These are phyloP conservation scores for Macropis europaea DNA, from an alignment of 2,888 invertebrate genomes.

Conservation along the genomic window DNA sequence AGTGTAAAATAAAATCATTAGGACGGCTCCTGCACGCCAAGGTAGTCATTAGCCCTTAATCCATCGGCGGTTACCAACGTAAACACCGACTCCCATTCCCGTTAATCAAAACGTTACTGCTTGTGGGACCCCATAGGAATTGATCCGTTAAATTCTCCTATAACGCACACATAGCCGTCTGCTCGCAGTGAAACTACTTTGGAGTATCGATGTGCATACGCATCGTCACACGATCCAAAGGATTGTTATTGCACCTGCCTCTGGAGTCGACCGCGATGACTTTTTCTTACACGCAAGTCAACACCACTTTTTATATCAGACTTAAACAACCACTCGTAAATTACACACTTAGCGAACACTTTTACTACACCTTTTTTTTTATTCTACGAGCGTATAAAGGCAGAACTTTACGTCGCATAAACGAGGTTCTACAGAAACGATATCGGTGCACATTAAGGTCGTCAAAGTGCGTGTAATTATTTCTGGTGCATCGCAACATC, in stretches of 20 bases:
- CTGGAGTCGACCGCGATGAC: too few relatives aligned
- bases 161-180: conserved; percentile 28
- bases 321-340: too few relatives aligned
- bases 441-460: too few relatives aligned
- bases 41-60: conserved; percentile 59
- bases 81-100: conserved; percentile 49
- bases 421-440: too few relatives aligned
- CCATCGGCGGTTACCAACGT: conserved; percentile 55
- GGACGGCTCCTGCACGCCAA: conserved; percentile 27
- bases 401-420: too few relatives aligned
- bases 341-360: too few relatives aligned
- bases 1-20: conserved; percentile 51
- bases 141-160: conserved; percentile 56
- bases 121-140: conserved; percentile 40
- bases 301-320: too few relatives aligned
- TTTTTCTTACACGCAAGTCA: too few relatives aligned
- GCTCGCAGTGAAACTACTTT: conserved; percentile 24
- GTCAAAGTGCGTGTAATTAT: too few relatives aligned
- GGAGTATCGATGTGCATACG: conserved; percentile 16
- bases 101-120: conserved; percentile 61
- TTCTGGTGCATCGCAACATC: too few relatives aligned
- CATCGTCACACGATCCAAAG: conserved; percentile 16
- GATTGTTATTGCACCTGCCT: conserved; percentile 46
- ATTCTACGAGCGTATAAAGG: too few relatives aligned
- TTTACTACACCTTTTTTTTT: too few relatives aligned